Percentiles rank a stretch among this genome's conserved stretches.
These are phyloP conservation scores for Danio aesculapii DNA, from an alignment of 2,797 vertebrate species.

Conservation along the genomic window DNA sequence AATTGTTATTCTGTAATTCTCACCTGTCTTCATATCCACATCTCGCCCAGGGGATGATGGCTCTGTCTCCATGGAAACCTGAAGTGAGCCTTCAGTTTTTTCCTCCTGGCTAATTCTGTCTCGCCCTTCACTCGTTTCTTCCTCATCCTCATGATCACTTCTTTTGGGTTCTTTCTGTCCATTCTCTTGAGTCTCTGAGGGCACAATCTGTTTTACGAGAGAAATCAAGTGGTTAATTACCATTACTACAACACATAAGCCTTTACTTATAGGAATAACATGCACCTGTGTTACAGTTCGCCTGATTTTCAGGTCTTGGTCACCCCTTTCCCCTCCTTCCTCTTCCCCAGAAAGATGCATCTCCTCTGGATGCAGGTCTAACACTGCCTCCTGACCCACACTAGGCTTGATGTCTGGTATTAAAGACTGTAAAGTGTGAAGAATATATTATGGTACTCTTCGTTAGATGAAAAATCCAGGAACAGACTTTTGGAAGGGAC, in stretches of 20 bases:
- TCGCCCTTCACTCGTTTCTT: conserved; percentile 68
- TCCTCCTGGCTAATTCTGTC: conserved; percentile 64
- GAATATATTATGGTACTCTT: background rate
- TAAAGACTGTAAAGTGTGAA: conserved; percentile 78
- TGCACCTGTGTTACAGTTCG: conserved; percentile 92
- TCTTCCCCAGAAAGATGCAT: conserved; percentile 87
- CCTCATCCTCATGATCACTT: conserved; percentile 73
- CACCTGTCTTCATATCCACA: conserved; percentile 86
- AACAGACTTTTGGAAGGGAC: background rate
- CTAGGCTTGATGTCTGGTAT: conserved; percentile 89
- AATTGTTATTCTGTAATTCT: conserved; percentile 14
- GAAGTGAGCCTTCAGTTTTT: conserved; percentile 69
- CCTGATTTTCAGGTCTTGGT: conserved; percentile 90
- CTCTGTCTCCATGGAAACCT: conserved; percentile 76
- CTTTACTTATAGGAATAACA: background rate
- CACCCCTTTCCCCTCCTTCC: conserved; percentile 77
- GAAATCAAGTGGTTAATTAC: background rate
- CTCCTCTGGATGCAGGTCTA: conserved; percentile 92
- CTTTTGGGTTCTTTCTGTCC: conserved; percentile 83
- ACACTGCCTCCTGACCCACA: conserved; percentile 84
- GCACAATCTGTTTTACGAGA: conserved; percentile 79
- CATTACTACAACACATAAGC: background rate
- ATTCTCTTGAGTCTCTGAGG: conserved; percentile 86
- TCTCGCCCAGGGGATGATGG: conserved; percentile 78
- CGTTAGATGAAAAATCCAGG: background rate